phyloP scores from a whole-genome alignment of 2,888 invertebrate genomes.

The Lepeophtheirus nordmannii region DNA sequence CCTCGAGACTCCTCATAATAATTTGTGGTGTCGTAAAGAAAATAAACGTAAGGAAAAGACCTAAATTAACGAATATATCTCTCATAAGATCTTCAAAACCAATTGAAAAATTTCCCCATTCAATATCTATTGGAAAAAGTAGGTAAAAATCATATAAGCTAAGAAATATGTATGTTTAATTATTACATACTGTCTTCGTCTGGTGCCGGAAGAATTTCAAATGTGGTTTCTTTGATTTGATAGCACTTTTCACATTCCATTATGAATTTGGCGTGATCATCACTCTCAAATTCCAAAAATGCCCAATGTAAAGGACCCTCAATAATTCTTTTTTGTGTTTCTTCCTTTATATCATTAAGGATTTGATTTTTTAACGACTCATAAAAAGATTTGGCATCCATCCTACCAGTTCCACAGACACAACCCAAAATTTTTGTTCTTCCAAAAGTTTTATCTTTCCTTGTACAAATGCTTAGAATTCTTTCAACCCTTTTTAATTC shows the following conservation, averaged over 20 bases:
- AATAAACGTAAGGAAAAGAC: not conserved
- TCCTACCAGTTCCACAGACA: not conserved
- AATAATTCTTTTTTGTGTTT: not conserved
- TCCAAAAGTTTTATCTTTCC: not conserved
- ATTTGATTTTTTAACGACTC: not conserved
- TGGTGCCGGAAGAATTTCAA: not conserved
- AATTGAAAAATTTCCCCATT: not conserved
- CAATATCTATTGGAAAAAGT: not conserved
- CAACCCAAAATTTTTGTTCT: not conserved
- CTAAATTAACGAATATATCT: not conserved
- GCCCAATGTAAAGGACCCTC: not conserved
- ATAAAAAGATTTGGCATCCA: not conserved
- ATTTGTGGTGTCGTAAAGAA: constrained; percentile 2
- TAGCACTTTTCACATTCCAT: not conserved
- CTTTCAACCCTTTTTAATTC: not conserved
- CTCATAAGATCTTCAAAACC: not conserved
- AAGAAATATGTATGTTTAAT: too few relatives aligned
- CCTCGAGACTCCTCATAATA: not conserved
- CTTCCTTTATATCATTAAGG: not conserved
- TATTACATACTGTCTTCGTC: not conserved
- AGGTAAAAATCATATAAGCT: too few relatives aligned
- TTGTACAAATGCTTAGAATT: not conserved
- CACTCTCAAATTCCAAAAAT: not conserved
- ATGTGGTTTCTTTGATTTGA: not conserved
- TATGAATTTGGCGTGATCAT: not conserved